Percentiles rank a stretch among this genome's conserved stretches.
Conservation (phyloP, 2,113 vertebrate species). For the Sinocyclocheilus maitianheensis region DNA sequence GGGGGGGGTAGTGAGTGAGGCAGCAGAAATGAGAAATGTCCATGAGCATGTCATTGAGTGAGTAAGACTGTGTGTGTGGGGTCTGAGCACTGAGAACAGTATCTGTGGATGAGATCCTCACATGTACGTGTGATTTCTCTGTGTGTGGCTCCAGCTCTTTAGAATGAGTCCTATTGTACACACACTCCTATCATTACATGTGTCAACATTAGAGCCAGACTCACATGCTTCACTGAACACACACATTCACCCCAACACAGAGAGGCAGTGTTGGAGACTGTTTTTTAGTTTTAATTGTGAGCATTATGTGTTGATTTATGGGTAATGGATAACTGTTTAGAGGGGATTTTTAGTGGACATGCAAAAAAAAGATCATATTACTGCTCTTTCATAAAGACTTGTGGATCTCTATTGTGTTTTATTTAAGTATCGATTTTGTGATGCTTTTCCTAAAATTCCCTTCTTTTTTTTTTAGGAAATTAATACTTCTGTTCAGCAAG, state of each 20-base stretch:
- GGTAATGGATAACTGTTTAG: background rate
- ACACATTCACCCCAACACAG: background rate
- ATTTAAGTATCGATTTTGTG: background rate
- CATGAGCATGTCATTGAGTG: slow-evolving; percentile 26
- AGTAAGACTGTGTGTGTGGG: slow-evolving; percentile 16
- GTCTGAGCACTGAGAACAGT: slow-evolving; percentile 22
- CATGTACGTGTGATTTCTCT: slow-evolving; percentile 68
- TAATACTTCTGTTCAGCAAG: too few relatives aligned
- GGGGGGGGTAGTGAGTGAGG: background rate
- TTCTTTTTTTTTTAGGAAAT: too few relatives aligned
- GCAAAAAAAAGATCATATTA: background rate
- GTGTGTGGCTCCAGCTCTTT: slow-evolving; percentile 66
- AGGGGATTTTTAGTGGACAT: slow-evolving; percentile 8
- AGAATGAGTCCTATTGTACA: slow-evolving; percentile 68
- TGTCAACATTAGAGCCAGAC: slow-evolving; percentile 61
- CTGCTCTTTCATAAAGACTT: background rate
- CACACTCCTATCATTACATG: slow-evolving; percentile 67
- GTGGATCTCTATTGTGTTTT: background rate
- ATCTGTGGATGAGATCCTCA: slow-evolving; percentile 29
- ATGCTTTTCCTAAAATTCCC: too few relatives aligned
- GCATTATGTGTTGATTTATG: background rate
- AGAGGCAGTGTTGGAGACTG: background rate
- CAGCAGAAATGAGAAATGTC: background rate
- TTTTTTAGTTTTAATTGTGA: slow-evolving; percentile 7
- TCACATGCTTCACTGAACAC: slow-evolving; percentile 46